Percentiles rank a stretch among this genome's conserved stretches.
These are phyloP conservation scores for Dendroctonus valens DNA, from an alignment of 1,140 invertebrate species.

Conservation along the genomic window DNA sequence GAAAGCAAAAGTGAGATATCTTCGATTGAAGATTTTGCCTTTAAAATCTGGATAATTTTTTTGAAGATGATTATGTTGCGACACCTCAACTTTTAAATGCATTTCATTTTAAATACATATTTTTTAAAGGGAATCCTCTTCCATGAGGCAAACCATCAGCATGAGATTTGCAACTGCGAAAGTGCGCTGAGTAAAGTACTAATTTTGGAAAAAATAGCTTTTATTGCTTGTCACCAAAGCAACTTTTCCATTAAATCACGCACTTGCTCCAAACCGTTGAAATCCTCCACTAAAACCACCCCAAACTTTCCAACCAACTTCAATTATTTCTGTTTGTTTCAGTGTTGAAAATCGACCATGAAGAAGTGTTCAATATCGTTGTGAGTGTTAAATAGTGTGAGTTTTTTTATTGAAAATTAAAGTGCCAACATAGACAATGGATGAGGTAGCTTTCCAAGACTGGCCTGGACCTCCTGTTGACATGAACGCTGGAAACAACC, in stretches of 20 bases:
- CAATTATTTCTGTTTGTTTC: background rate
- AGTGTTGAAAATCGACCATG: background rate
- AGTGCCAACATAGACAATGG: conserved; percentile 47
- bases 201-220: too few species aligned
- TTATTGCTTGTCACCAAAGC: too few species aligned
- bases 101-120: too few species aligned
- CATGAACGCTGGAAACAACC: conserved; percentile 54
- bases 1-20: too few species aligned
- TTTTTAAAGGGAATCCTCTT: too few species aligned
- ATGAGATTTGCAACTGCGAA: too few species aligned
- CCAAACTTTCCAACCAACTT: background rate
- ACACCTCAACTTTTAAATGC: too few species aligned
- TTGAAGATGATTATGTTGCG: too few species aligned
- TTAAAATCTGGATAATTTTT: too few species aligned
- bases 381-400: background rate
- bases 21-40: too few species aligned
- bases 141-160: too few species aligned
- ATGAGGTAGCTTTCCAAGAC: conserved; percentile 62
- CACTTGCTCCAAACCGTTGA: background rate
- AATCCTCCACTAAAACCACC: background rate
- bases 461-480: conserved; percentile 60
- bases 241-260: background rate
- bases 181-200: too few species aligned
- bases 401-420: background rate
- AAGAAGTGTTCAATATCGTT: background rate